A percentile compares a stretch with the other conserved stretches of the same genome.
These are phyloP conservation scores for Hirtodrosophila alboralis DNA, from an alignment of 2,888 invertebrate genomes.

Conservation along the genomic window DNA sequence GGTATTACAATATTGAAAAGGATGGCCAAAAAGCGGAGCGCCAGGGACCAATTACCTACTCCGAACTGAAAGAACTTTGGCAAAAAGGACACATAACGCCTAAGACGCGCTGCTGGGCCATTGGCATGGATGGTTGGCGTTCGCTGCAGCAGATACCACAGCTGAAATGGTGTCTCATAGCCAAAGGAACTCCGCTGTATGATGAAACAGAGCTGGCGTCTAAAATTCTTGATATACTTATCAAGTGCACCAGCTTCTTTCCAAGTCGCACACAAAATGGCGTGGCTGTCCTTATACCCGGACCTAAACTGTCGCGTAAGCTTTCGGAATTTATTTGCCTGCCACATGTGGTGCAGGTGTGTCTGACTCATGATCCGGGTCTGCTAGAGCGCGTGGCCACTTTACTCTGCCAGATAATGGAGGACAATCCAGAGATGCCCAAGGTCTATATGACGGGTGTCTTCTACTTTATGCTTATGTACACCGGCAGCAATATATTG, in stretches of 20 bases:
- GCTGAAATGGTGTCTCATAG: conserved; percentile 95
- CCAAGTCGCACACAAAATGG: conserved; percentile 95
- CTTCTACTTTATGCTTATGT: conserved; percentile 99
- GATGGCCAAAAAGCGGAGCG: conserved; percentile 89
- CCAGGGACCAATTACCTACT: conserved; percentile 94
- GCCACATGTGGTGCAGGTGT: conserved; percentile 96
- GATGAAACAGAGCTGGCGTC: conserved; percentile 97
- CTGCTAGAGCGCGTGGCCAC: conserved; percentile 98
- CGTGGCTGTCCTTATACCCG: conserved; percentile 97
- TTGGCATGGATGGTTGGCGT: conserved; percentile 98
- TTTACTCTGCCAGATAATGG: conserved; percentile 93
- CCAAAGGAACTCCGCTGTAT: conserved; percentile 91
- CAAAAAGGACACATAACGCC: conserved; percentile 89
- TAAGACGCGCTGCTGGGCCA: conserved; percentile 98
- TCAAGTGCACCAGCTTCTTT: conserved; percentile 96
- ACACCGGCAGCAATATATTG: conserved; percentile 98
- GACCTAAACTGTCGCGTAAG: conserved; percentile 95
- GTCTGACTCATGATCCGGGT: conserved; percentile 98
- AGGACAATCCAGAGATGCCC: conserved; percentile 97
- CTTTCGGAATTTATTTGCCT: conserved; percentile 94
- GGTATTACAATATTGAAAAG: conserved; percentile 95
- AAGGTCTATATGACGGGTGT: conserved; percentile 97
- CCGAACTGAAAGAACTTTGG: conserved; percentile 92
- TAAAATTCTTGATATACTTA: conserved; percentile 94
- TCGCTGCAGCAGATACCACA: conserved; percentile 94